Base-by-base conservation (phyloP, 2,888 invertebrate genomes). In the Drosophila seclusa region DNA sequence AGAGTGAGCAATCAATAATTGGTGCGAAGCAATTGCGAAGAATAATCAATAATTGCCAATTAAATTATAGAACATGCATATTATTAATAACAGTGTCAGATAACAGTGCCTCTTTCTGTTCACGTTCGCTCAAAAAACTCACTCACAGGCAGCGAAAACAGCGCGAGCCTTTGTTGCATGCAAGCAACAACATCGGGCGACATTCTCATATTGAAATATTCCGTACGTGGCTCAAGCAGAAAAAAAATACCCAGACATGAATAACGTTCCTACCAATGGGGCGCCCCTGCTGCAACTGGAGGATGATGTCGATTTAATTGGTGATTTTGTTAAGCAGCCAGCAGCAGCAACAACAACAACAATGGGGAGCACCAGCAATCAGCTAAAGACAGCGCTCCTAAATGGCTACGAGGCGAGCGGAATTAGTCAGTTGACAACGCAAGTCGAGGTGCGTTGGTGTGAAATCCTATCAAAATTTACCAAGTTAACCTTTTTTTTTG, bases 241-340 rank as follows among this genome's bases (percentile, higher is more conserved):
- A 59, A 58, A 31, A 29, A 42, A 57, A 57, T 53, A 60, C 52
- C 48, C 27, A 57, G 31, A 45, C 50, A 83, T 80, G 83, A 78
- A 74, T 34, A 73, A 69, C 68, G 49, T 61, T 29, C 73, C 67
- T 55, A 13, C 73, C 4, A 72, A 68, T 29, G 70, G 60, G 21
- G 94, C 95, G 92, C 94, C 95, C 90, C 94, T 95, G 93, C 94
- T 95, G 92, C 95, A 95, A 93, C 94, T 95, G 94, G 95, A 95
- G 93, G 95, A 95, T 82, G 85, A 85, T 45, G 89, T 91, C 74
- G 92, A 92, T 82, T 83, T 92, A 57, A 92, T 92, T 73, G 90
- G 90, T 57, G 90, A 89, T 69, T 90, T 87, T 71, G 83, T 87
- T 38, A 91, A 91, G 73, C 88, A 91, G 65, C 87, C 85, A 64